Percentiles rank a stretch among this genome's conserved stretches.
Conservation (phyloP, 2,113 vertebrate genomes). For the Leucoraja erinaceus region DNA sequence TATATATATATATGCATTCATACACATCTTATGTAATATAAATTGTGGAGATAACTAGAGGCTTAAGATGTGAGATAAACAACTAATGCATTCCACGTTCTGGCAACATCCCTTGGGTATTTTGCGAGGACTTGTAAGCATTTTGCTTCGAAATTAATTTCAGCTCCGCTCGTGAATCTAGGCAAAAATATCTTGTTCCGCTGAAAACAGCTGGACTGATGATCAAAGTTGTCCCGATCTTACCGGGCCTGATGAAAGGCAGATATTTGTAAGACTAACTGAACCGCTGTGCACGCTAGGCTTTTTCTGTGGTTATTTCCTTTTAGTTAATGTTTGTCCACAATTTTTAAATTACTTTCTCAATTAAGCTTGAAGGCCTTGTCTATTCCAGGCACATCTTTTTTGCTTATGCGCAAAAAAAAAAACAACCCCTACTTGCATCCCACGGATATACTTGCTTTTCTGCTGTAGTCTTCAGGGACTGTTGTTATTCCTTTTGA, state of each 20-base stretch:
- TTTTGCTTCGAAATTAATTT: constrained; percentile 9
- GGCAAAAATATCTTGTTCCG: background rate
- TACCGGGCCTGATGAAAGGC: background rate
- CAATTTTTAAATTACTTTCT: background rate
- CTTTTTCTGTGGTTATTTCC: background rate
- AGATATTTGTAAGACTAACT: background rate
- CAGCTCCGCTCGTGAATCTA: background rate
- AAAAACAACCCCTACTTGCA: no score
- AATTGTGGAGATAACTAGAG: background rate
- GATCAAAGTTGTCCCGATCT: background rate
- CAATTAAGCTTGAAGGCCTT: background rate
- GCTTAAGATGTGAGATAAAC: background rate
- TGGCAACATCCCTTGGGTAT: background rate
- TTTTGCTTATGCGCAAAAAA: background rate
- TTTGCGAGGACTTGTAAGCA: background rate
- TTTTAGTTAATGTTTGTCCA: background rate
- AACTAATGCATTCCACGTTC: background rate
- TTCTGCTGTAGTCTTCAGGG: background rate
- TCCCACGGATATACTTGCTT: background rate
- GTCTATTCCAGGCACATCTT: background rate
- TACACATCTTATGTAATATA: background rate
- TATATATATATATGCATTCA: no score
- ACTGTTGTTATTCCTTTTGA: background rate
- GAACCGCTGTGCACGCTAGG: background rate
- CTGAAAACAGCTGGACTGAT: background rate